A percentile compares a stretch with the other conserved stretches of the same genome.
These are phyloP conservation scores for Pyrocephalus nanus DNA, from an alignment of 2,797 vertebrate genomes.

Conservation along the genomic window DNA sequence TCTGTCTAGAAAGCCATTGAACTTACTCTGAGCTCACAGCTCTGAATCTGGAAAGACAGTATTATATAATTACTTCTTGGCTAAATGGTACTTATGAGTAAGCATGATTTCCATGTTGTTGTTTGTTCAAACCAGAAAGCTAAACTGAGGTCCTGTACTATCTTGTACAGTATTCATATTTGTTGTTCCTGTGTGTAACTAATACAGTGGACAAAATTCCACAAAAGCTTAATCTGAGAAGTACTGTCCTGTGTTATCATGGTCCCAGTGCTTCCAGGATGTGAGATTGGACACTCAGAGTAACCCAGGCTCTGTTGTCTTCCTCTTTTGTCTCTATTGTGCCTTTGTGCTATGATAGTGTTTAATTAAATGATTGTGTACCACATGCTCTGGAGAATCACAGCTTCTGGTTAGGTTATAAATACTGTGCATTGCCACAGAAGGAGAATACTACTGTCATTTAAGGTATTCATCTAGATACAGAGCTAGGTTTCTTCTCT, in stretches of 20 bases:
- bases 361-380: background rate
- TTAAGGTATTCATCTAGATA: background rate
- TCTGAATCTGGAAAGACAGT: background rate
- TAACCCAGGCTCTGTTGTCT: background rate
- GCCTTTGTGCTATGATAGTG: background rate
- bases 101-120: background rate
- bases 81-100: background rate
- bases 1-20: background rate
- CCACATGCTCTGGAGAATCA: background rate
- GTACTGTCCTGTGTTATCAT: background rate
- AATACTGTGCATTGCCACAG: background rate
- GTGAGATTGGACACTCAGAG: fast-evolving
- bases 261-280: background rate
- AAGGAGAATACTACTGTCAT: background rate
- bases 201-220: background rate
- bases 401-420: background rate
- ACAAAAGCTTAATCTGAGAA: background rate
- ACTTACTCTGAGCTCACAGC: background rate
- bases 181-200: background rate
- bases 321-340: background rate
- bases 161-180: background rate
- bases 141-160: background rate
- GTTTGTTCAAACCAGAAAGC: background rate
- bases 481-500: background rate
- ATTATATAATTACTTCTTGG: background rate